A percentile compares a stretch with the other conserved stretches of the same genome.
These are phyloP conservation scores for Enteromius trimaculatus DNA, from an alignment of 2,797 vertebrate species.

Conservation along the genomic window DNA sequence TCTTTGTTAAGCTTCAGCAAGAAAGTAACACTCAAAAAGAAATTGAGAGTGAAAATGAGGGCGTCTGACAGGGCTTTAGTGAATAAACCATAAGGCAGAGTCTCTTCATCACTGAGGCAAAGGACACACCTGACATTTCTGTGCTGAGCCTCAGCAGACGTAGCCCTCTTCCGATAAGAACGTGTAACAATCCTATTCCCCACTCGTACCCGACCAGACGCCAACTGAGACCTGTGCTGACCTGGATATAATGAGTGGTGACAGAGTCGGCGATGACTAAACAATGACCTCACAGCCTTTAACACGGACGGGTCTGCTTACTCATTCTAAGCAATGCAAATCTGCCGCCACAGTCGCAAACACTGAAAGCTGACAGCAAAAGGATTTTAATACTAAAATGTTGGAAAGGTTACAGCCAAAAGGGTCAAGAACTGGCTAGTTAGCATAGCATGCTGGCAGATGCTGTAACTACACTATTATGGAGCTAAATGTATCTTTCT, in stretches of 20 bases:
- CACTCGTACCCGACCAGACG: not conserved
- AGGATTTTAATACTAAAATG: not conserved
- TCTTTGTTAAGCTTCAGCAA: not conserved
- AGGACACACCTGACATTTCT: constrained; percentile 49
- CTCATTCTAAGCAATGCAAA: constrained; percentile 24
- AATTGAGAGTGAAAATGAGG: not conserved
- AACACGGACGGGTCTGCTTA: not conserved
- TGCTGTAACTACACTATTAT: not conserved
- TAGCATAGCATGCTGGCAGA: not conserved
- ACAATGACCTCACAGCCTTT: not conserved
- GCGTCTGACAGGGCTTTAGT: constrained; percentile 38
- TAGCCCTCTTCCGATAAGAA: not conserved
- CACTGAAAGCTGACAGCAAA: not conserved
- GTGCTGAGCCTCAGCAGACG: constrained; percentile 44
- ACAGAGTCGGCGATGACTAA: not conserved
- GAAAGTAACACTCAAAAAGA: not conserved
- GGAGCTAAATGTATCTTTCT: not conserved
- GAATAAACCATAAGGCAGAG: constrained; percentile 49
- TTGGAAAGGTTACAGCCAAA: not conserved
- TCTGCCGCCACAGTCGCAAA: not conserved
- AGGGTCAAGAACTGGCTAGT: not conserved
- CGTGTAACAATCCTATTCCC: not conserved
- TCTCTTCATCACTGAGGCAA: constrained; percentile 35
- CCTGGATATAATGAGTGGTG: constrained; percentile 14
- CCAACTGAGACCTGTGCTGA: constrained; percentile 11